Base-by-base conservation (phyloP, 2,888 invertebrate genomes). In the Sepiola atlantica region DNA sequence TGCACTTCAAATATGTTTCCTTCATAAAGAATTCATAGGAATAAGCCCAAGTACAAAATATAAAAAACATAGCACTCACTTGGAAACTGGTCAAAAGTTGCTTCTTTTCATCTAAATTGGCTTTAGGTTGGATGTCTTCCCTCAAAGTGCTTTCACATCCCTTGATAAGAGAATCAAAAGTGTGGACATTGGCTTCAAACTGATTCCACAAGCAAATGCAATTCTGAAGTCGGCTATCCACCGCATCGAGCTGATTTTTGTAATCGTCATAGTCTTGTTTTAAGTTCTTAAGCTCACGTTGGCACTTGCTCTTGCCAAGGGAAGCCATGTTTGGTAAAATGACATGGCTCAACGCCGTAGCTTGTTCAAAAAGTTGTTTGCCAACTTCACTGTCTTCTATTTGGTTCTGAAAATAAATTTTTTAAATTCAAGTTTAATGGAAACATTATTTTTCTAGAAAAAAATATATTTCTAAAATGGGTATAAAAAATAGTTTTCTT, bases 31-130 rank as follows among this genome's bases (percentile, higher is more conserved):
- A n/a, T n/a, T n/a, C n/a, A n/a, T n/a, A 45, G 45, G 45, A 45
- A 45, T 45, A 45, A 45, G 45, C n/a, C 12, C 10, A 92, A 35
- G 20, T 24, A 16, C 28, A 94, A 55, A 55, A 55, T 55, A 93
- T 93, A 45, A 45, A 45, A 45, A 45, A 24, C 32, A 55, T 8
- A 55, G 24, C 54, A 61, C 94, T 35, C 94, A 98, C 99, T 98
- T 99, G 99, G 97, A 99, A 99, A 97, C 98, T 98, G 96, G 98
- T 98, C 90, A 99, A 98, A 97, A 99, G 99, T 95, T 99, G 98
- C 96, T 98, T 98, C 97, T 99, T 99, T 96, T 99, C 99, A 96
- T 99, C 98, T 55, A 99, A 97, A 0, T 98, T 98, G 92, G 98
- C 98, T 97, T 98, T 98, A 16, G 98, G 98, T 57, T 98, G 98